Conservation (phyloP, 1,140 invertebrate genomes). For the Bombus confusus region DNA sequence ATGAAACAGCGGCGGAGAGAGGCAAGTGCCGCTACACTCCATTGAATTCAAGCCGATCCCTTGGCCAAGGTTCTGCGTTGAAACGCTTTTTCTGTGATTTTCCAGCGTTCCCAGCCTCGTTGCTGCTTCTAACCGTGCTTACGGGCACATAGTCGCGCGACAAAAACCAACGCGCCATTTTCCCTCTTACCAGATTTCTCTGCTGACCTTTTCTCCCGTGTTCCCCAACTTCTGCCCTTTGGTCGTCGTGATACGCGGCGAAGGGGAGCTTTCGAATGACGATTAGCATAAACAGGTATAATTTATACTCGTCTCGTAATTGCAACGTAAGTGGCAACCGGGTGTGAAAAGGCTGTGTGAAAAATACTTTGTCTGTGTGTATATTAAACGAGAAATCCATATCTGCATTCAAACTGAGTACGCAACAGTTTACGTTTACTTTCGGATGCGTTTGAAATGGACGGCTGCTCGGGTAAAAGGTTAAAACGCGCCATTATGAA, state of each 20-base stretch:
- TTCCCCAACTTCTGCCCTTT: neutral
- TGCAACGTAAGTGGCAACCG: too few relatives aligned
- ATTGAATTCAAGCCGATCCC: conserved; percentile 39
- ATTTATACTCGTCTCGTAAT: too few relatives aligned
- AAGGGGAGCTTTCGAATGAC: neutral
- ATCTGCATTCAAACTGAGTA: too few relatives aligned
- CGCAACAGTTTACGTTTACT: too few relatives aligned
- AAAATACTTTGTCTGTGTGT: too few relatives aligned
- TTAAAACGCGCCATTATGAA: too few relatives aligned
- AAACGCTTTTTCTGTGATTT: conserved; percentile 12
- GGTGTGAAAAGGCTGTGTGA: too few relatives aligned
- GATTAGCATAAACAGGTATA: neutral
- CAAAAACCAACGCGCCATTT: neutral
- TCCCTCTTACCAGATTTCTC: neutral
- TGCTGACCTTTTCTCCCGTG: too few relatives aligned
- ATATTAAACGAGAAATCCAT: too few relatives aligned
- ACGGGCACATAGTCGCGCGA: conserved; percentile 1
- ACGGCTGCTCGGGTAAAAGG: too few relatives aligned
- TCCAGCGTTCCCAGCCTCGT: neutral
- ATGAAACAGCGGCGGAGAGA: neutral
- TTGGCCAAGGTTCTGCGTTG: neutral
- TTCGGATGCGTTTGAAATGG: too few relatives aligned
- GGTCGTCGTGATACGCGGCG: neutral
- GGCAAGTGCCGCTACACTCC: conserved; percentile 15
- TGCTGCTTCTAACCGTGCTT: conserved; percentile 19